These are phyloP conservation scores for Platorchestia sp. DNA, from an alignment of 1,140 invertebrate genomes.

Conservation along the genomic window DNA sequence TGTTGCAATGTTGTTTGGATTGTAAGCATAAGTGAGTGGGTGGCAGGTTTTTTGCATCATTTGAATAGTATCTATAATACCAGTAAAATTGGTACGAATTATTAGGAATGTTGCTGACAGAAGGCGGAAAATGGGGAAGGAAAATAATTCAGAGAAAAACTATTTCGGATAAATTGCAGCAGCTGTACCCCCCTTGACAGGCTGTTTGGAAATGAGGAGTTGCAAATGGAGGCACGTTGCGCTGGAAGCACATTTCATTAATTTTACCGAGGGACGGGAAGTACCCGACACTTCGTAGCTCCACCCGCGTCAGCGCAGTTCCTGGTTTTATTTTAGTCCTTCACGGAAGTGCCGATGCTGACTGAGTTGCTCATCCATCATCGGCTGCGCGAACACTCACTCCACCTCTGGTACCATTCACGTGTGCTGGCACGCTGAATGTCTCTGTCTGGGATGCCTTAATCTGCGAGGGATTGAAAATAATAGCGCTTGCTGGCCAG, in stretches of 20 bases:
- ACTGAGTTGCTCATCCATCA: background rate
- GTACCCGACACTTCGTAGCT: background rate
- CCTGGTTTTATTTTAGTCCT: constrained; percentile 1
- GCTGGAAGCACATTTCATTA: background rate
- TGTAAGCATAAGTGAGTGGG: no score
- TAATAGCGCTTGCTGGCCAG: background rate
- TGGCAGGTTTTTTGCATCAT: no score
- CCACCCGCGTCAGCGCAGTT: background rate
- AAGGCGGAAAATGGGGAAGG: no score
- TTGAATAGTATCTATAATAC: no score
- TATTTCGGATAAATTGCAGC: background rate
- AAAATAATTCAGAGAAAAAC: no score
- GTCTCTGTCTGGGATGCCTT: background rate
- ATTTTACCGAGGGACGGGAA: background rate
- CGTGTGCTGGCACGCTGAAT: background rate
- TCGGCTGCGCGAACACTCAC: background rate
- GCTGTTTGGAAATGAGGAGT: background rate
- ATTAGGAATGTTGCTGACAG: no score
- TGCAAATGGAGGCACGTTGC: background rate
- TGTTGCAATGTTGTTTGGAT: no score
- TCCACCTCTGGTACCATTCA: background rate
- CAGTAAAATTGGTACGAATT: no score
- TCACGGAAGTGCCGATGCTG: background rate
- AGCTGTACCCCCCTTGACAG: background rate
- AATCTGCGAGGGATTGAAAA: background rate